phyloP scores from a whole-genome alignment of 2,113 vertebrate species.

The Sarotherodon lohbergeri region DNA sequence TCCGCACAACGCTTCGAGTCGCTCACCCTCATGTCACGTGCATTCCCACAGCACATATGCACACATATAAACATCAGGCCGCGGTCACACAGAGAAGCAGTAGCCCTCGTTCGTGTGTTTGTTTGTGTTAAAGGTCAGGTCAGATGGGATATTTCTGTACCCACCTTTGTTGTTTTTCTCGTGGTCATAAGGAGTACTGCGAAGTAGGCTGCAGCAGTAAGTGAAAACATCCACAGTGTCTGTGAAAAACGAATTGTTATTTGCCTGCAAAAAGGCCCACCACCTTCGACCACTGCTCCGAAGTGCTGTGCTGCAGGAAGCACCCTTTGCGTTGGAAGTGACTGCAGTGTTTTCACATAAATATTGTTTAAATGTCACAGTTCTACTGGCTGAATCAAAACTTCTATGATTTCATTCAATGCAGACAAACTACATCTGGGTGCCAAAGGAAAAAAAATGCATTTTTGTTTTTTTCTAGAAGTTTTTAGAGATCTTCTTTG shows the following conservation, averaged over 20 bases:
- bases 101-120: conserved; percentile 31
- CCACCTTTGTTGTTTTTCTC: conserved; percentile 36
- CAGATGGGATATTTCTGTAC: conserved; percentile 33
- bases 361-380: neutral
- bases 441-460: fast-evolving
- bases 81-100: neutral
- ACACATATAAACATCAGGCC: neutral
- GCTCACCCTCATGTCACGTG: neutral
- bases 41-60: neutral
- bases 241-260: neutral
- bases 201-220: neutral
- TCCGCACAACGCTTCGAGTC: neutral
- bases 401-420: fast-evolving
- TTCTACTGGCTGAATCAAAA: neutral
- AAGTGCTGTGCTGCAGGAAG: neutral
- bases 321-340: neutral
- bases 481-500: neutral
- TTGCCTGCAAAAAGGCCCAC: neutral
- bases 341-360: neutral
- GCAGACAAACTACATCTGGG: neutral
- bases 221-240: conserved; percentile 9
- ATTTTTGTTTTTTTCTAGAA: fast-evolving
- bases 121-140: conserved; percentile 54
- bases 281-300: neutral
- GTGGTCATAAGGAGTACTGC: conserved; percentile 9